Percentiles rank a stretch among this genome's conserved stretches.
These are phyloP conservation scores for Bettongia penicillata DNA, from an alignment of 2,113 vertebrate species.

Conservation along the genomic window DNA sequence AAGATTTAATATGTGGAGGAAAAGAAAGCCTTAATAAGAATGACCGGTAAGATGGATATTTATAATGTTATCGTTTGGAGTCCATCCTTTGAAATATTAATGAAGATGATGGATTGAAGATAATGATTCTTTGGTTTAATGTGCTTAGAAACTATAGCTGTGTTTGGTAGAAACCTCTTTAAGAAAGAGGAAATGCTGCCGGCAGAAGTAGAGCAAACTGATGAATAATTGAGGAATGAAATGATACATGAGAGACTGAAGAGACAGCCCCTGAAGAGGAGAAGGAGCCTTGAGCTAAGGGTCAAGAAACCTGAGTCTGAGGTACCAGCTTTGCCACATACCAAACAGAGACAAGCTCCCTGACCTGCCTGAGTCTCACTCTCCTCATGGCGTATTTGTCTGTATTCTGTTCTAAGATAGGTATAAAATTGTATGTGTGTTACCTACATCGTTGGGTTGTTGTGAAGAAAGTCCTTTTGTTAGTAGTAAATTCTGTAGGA, in stretches of 20 bases:
- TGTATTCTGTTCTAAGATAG: not conserved
- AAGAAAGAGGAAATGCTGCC: not conserved
- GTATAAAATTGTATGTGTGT: not conserved
- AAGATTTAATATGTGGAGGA: conserved; percentile 54
- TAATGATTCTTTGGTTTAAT: conserved; percentile 39
- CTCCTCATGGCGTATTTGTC: not conserved
- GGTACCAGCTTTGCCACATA: not conserved
- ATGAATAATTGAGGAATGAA: conserved; percentile 40
- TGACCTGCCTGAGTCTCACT: not conserved
- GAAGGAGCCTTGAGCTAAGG: not conserved
- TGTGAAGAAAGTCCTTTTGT: not conserved
- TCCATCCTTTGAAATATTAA: conserved; percentile 68
- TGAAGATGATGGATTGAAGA: conserved; percentile 30
- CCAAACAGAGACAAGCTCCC: not conserved
- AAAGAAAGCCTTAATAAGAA: conserved; percentile 51
- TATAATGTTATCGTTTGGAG: conserved; percentile 43
- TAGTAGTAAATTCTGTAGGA: not conserved
- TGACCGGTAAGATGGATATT: conserved; percentile 51
- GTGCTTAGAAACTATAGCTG: conserved; percentile 32
- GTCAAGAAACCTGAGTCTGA: not conserved
- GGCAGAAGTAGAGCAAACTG: not conserved
- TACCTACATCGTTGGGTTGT: not conserved
- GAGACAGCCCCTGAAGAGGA: not conserved
- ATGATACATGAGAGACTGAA: conserved; percentile 14
- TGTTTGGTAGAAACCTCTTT: conserved; percentile 37